phyloP scores from a whole-genome alignment of 2,888 invertebrate genomes.

The Icerya purchasi region DNA sequence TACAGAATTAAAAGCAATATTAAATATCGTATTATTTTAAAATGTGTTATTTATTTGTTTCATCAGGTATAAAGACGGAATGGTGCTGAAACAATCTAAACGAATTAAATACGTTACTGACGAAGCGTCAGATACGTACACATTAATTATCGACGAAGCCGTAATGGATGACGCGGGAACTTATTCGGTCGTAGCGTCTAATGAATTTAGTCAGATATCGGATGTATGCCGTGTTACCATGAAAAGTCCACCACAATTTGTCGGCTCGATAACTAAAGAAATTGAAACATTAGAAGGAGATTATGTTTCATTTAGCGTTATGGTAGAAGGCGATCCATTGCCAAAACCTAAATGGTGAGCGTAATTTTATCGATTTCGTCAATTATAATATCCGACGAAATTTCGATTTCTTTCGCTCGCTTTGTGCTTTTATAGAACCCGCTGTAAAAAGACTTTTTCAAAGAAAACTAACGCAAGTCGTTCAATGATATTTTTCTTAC shows the following conservation, averaged over 20 bases:
- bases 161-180: conserved; percentile 62
- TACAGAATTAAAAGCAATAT: conserved; percentile 4
- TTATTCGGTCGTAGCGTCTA: conserved; percentile 66
- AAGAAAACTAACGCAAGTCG: too few relatives aligned
- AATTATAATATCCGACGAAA: too few relatives aligned
- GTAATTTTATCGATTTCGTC: too few relatives aligned
- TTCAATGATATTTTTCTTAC: too few relatives aligned
- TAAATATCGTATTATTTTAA: neutral
- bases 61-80: conserved; percentile 61
- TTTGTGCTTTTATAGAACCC: too few relatives aligned
- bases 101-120: conserved; percentile 36
- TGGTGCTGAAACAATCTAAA: conserved; percentile 47
- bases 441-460: too few relatives aligned
- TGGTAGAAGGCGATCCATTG: conserved; percentile 61
- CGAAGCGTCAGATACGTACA: conserved; percentile 43
- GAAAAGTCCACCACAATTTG: conserved; percentile 52
- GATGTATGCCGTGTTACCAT: conserved; percentile 77
- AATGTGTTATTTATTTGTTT: conserved; percentile 9
- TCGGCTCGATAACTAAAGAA: conserved; percentile 42
- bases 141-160: conserved; percentile 45
- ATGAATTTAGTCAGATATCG: conserved; percentile 72
- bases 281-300: conserved; percentile 53
- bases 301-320: conserved; percentile 46
- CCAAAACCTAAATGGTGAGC: conserved; percentile 67
- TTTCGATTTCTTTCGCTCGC: too few relatives aligned